Evolutionary conservation across 2,888 invertebrate species (phyloP).

Genomic region (Thymelicus lineola): DNA sequence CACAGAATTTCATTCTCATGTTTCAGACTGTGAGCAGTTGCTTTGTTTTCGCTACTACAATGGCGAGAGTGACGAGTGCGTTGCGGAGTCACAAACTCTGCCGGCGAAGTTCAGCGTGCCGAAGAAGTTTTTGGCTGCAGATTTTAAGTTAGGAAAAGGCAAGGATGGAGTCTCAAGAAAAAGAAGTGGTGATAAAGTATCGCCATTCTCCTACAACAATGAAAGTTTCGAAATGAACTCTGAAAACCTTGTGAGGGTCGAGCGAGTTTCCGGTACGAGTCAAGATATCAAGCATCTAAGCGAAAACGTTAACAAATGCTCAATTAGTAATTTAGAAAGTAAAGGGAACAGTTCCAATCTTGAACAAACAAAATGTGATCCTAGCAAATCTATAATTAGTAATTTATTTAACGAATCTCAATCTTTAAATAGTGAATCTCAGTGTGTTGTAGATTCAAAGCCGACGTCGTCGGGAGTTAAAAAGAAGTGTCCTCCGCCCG

Average conservation of each 20-base stretch:
- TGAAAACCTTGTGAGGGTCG: conserved; percentile 70
- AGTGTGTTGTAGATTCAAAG: conserved; percentile 64
- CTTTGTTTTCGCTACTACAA: conserved; percentile 90
- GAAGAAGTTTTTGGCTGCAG: conserved; percentile 56
- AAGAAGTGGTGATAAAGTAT: conserved; percentile 77
- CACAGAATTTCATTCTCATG: conserved; percentile 12
- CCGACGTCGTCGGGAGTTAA: conserved; percentile 80
- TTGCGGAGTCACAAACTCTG: conserved; percentile 85
- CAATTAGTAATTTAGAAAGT: conserved; percentile 83
- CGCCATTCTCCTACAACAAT: conserved; percentile 79
- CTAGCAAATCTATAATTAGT: conserved; percentile 80
- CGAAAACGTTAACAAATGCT: conserved; percentile 83
- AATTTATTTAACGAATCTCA: conserved; percentile 75
- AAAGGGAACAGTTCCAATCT: conserved; percentile 68
- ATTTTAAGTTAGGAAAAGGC: conserved; percentile 81
- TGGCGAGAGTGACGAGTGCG: conserved; percentile 86
- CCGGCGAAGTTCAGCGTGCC: conserved; percentile 70
- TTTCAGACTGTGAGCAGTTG: conserved; percentile 88
- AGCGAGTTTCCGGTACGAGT: conserved; percentile 69
- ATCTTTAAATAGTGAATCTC: conserved; percentile 79
- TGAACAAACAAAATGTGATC: conserved; percentile 79
- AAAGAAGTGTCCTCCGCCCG: conserved; percentile 84
- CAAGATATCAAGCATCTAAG: conserved; percentile 79
- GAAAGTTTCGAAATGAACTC: conserved; percentile 83
- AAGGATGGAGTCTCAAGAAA: conserved; percentile 82